These are phyloP conservation scores for Colletes gigas DNA, from an alignment of 1,140 invertebrate genomes.

Conservation along the genomic window DNA sequence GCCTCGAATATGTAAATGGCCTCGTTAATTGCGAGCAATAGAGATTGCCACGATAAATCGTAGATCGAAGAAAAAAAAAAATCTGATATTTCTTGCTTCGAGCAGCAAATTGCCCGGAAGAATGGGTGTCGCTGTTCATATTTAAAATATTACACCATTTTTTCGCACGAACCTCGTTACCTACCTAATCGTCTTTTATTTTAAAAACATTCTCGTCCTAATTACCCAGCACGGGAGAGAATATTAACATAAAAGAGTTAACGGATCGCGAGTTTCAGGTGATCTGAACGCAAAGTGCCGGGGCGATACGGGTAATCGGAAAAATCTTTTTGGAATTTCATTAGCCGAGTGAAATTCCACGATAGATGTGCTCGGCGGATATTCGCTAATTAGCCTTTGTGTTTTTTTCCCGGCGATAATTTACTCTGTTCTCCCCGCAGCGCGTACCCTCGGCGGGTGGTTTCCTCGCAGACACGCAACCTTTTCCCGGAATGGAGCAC, in stretches of 20 bases:
- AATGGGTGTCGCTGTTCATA: too few species aligned
- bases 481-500: conserved; percentile 82
- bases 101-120: neutral
- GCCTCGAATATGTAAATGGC: conserved; percentile 33
- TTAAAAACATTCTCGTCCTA: too few species aligned
- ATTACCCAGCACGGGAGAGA: too few species aligned
- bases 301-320: too few species aligned
- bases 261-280: too few species aligned
- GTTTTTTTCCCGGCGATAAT: conserved; percentile 48
- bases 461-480: conserved; percentile 78
- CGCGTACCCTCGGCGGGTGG: conserved; percentile 84
- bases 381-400: conserved; percentile 37
- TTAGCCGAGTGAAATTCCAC: conserved; percentile 6
- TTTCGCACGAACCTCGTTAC: too few species aligned
- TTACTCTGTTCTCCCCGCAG: conserved; percentile 79
- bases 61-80: neutral
- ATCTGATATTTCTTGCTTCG: neutral
- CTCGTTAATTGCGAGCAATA: neutral
- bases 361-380: neutral
- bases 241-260: too few species aligned
- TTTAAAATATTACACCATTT: too few species aligned
- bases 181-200: too few species aligned
- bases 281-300: too few species aligned
- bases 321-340: neutral
- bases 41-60: conserved; percentile 1